These are phyloP conservation scores for Sakesphorus luctuosus DNA, from an alignment of 2,113 vertebrate species.

Conservation along the genomic window DNA sequence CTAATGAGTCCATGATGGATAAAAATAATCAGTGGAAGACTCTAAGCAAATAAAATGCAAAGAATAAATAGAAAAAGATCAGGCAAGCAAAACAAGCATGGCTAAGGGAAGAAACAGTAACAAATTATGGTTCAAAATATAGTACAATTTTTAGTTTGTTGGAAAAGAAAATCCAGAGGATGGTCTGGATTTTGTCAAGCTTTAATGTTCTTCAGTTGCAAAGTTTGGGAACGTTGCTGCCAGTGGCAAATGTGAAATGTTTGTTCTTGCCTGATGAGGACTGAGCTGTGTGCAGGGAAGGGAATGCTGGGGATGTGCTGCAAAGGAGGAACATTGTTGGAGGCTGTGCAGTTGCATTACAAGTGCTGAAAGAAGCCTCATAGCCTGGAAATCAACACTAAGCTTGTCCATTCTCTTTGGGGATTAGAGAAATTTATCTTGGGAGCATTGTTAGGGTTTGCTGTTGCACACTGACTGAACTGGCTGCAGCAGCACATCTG, in stretches of 20 bases:
- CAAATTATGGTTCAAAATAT: background rate
- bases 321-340: background rate
- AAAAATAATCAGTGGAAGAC: conserved; percentile 2
- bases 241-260: background rate
- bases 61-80: background rate
- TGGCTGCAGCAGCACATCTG: background rate
- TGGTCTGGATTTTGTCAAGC: background rate
- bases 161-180: background rate
- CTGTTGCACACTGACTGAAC: accelerated
- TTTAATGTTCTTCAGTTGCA: background rate
- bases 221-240: background rate
- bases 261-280: background rate
- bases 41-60: background rate
- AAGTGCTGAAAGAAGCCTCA: background rate
- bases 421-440: background rate
- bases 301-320: background rate
- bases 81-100: background rate
- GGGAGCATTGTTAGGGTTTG: background rate
- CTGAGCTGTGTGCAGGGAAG: background rate
- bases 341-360: background rate
- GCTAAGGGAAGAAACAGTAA: background rate
- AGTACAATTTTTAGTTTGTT: background rate
- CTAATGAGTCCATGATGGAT: background rate
- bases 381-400: background rate
- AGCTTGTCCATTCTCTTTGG: background rate